Percentiles rank a stretch among this genome's conserved stretches.
These are phyloP conservation scores for Thecocarcelia acutangulata DNA, from an alignment of 2,888 invertebrate genomes.

Conservation along the genomic window DNA sequence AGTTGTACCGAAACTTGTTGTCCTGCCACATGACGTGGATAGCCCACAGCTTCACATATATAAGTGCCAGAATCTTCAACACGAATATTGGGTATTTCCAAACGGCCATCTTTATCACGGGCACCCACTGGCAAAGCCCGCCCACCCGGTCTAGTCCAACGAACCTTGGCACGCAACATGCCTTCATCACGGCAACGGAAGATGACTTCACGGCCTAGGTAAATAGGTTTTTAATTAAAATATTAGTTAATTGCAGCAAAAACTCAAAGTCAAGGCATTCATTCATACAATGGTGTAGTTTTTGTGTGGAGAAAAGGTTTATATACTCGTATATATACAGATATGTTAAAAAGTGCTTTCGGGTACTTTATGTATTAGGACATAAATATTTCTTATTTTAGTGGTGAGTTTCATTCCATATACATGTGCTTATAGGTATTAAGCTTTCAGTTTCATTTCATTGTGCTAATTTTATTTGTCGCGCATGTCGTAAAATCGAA, in stretches of 20 bases:
- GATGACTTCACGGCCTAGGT: conserved; percentile 93
- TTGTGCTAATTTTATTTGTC: too few relatives aligned
- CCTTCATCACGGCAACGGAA: conserved; percentile 97
- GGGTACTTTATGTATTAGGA: too few relatives aligned
- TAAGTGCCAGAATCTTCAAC: conserved; percentile 91
- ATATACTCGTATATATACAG: too few relatives aligned
- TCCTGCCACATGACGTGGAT: conserved; percentile 84
- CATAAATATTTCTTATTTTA: too few relatives aligned
- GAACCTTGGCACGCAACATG: conserved; percentile 87
- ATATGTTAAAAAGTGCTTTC: too few relatives aligned
- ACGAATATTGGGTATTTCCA: conserved; percentile 92
- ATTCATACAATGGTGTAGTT: conserved; percentile 2
- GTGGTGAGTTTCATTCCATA: too few relatives aligned
- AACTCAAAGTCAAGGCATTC: conserved; percentile 30
- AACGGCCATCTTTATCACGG: conserved; percentile 88
- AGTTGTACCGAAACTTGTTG: conserved; percentile 87
- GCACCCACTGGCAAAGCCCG: conserved; percentile 89
- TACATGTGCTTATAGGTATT: too few relatives aligned
- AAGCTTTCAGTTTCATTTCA: too few relatives aligned
- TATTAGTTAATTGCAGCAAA: not conserved
- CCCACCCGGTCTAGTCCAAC: conserved; percentile 88
- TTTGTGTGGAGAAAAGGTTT: not conserved
- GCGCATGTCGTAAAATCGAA: too few relatives aligned
- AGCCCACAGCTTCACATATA: conserved; percentile 90
- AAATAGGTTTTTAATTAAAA: not conserved